These are phyloP conservation scores for Rhinoraja longicauda DNA, from an alignment of 2,797 vertebrate genomes.

Conservation along the genomic window DNA sequence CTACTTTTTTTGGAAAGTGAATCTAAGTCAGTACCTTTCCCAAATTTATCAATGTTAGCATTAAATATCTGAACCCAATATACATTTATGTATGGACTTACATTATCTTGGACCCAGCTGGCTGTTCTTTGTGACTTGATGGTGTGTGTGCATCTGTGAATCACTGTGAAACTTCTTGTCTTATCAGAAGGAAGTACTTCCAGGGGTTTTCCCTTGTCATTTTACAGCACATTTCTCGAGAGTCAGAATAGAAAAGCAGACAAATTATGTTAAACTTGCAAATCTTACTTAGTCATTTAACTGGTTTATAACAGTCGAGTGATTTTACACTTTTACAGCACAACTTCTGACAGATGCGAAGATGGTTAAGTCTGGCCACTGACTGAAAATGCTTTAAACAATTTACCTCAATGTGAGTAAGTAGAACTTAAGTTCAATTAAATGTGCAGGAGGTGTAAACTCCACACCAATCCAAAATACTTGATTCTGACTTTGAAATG, in stretches of 20 bases:
- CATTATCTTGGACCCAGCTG: slow-evolving; percentile 2
- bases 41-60: neutral
- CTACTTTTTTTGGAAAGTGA: neutral
- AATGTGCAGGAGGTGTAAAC: neutral
- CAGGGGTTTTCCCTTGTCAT: slow-evolving; percentile 16
- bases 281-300: slow-evolving; percentile 25
- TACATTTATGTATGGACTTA: neutral
- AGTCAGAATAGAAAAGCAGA: neutral
- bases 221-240: slow-evolving; percentile 1
- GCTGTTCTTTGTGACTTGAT: neutral
- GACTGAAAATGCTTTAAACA: neutral
- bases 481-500: neutral
- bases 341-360: neutral
- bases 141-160: neutral
- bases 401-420: neutral
- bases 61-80: neutral
- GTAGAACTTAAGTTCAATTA: neutral
- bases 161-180: slow-evolving; percentile 5
- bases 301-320: neutral
- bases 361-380: neutral
- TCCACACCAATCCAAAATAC: neutral
- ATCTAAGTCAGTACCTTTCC: neutral
- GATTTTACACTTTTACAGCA: neutral
- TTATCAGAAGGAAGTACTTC: slow-evolving; percentile 27
- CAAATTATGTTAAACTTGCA: neutral